phyloP scores from a whole-genome alignment of 2,113 vertebrate genomes.

The Sprattus sprattus region DNA sequence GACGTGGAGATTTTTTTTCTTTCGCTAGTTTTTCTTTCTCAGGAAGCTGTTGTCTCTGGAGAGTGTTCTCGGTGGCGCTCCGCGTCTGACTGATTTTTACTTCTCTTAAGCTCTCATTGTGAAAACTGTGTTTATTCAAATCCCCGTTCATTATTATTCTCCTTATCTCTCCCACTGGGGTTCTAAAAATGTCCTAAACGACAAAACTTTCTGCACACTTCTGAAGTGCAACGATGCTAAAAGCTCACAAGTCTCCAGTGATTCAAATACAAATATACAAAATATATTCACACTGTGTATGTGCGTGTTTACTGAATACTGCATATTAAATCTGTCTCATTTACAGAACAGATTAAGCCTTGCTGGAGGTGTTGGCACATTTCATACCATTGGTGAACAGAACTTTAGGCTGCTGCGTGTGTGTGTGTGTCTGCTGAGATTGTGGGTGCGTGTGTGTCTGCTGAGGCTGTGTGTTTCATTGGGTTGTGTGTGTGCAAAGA shows the following conservation, averaged over 20 bases:
- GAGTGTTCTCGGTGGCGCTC: constrained; percentile 34
- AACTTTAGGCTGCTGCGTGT: neutral
- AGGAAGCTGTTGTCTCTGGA: constrained; percentile 45
- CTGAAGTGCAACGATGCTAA: too few species aligned
- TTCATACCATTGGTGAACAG: neutral
- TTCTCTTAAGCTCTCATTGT: constrained; percentile 27
- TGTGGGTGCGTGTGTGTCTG: too few species aligned
- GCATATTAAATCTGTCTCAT: too few species aligned
- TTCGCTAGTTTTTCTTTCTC: constrained; percentile 22
- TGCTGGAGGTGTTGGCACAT: too few species aligned
- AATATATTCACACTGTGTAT: too few species aligned
- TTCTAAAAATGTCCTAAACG: neutral
- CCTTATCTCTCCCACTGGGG: neutral
- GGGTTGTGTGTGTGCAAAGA: constrained; percentile 9
- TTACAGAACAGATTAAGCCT: too few species aligned
- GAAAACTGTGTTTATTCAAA: neutral
- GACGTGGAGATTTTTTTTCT: neutral
- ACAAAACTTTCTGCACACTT: neutral
- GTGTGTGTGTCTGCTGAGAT: too few species aligned
- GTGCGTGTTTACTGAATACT: too few species aligned
- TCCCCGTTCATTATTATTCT: neutral
- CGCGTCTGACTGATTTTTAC: constrained; percentile 39
- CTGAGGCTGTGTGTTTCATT: constrained; percentile 20
- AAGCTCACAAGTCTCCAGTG: too few species aligned
- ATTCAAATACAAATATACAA: too few species aligned